Percentiles rank a stretch among this genome's conserved stretches.
Evolutionary conservation across 1,140 invertebrate genomes (phyloP).

Genomic region (Berghia stephanieae): DNA sequence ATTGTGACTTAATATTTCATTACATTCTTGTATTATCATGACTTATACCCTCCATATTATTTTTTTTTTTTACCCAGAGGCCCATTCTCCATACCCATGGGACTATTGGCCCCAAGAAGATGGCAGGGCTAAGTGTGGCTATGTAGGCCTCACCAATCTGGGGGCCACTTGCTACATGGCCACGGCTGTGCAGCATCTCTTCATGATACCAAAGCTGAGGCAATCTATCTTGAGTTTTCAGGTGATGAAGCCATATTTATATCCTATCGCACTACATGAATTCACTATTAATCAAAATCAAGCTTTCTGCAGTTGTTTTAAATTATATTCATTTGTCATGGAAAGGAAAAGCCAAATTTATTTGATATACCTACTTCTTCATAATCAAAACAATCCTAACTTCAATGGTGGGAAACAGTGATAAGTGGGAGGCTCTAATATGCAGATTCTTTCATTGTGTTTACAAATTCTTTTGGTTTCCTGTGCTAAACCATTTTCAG

Average conservation of each 20-base stretch:
- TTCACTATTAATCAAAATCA: no score
- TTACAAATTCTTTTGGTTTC: no score
- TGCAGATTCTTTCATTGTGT: no score
- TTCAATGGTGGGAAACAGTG: no score
- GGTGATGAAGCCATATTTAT: no score
- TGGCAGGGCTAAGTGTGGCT: slow-evolving; percentile 90
- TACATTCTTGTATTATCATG: neutral
- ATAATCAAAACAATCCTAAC: neutral
- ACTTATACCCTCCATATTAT: neutral
- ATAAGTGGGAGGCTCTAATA: no score
- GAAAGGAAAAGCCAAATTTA: neutral
- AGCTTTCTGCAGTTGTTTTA: no score
- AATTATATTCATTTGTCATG: neutral
- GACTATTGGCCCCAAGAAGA: slow-evolving; percentile 97
- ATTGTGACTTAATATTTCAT: no score
- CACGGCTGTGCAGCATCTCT: slow-evolving; percentile 94
- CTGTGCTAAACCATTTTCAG: no score
- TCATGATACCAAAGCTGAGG: slow-evolving; percentile 93
- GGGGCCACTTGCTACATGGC: slow-evolving; percentile 99
- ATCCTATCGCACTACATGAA: no score
- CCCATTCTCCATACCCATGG: slow-evolving; percentile 87
- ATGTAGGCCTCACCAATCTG: slow-evolving; percentile 91
- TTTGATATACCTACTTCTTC: neutral
- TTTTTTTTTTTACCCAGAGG: slow-evolving; percentile 69
- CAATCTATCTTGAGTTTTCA: slow-evolving; percentile 77